Conservation (phyloP, 2,888 invertebrate genomes). For the Sphinx pinastri region DNA sequence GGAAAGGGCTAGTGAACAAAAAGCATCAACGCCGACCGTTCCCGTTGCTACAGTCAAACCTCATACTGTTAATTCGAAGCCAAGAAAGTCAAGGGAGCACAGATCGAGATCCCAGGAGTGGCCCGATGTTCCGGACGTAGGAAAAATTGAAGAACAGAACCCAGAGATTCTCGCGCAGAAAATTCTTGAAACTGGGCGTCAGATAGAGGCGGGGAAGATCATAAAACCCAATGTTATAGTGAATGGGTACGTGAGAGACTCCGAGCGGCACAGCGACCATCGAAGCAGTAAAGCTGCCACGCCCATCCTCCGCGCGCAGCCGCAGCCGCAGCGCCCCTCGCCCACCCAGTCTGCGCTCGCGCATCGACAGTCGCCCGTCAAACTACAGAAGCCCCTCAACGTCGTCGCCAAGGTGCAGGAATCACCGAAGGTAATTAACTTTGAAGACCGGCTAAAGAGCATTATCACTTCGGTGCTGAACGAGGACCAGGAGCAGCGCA, state of each 20-base stretch:
- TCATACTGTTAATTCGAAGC: conserved; percentile 68
- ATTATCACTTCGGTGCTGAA: conserved; percentile 94
- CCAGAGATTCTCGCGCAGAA: conserved; percentile 95
- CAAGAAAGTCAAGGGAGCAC: conserved; percentile 86
- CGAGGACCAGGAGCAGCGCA: conserved; percentile 87
- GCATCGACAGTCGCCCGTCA: conserved; percentile 63
- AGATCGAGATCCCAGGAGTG: conserved; percentile 94
- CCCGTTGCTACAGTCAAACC: conserved; percentile 77
- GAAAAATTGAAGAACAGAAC: conserved; percentile 96
- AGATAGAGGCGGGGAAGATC: conserved; percentile 93
- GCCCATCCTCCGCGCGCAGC: conserved; percentile 56
- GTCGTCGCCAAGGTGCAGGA: conserved; percentile 86
- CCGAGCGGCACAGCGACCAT: conserved; percentile 58
- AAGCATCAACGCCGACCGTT: conserved; percentile 61
- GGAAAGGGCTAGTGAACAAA: conserved; percentile 88
- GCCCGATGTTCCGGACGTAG: conserved; percentile 95
- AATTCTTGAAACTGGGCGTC: conserved; percentile 94
- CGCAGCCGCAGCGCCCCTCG: conserved; percentile 49
- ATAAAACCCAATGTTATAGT: conserved; percentile 71
- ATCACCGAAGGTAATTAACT: conserved; percentile 90
- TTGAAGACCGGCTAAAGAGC: conserved; percentile 94
- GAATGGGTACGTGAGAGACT: conserved; percentile 69
- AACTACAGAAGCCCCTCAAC: conserved; percentile 73
- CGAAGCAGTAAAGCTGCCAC: conserved; percentile 44
- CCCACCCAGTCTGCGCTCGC: conserved; percentile 47